Base-by-base conservation (phyloP, 2,113 vertebrate genomes). In the Pseudopodoces humilis region DNA sequence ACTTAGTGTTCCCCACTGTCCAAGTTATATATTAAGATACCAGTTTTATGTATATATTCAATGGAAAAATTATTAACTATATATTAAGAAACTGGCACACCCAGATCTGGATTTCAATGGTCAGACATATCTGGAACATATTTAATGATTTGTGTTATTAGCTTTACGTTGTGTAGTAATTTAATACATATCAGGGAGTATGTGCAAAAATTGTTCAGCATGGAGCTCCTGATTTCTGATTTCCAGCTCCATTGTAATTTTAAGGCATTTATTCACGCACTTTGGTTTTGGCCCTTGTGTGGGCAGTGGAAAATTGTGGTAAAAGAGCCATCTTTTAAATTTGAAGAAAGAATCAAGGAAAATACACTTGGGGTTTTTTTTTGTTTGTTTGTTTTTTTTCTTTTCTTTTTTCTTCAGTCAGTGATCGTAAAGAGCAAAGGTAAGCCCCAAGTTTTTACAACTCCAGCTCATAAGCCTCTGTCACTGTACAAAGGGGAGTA, bases 341-440 rank as follows among this genome's bases (percentile, higher is more conserved):
- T 3, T 20, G 37, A 75, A 50, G 41, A 84, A 94, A 80, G 85
- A 12, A 25, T 53, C 13, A 62, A 83, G 43, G 44, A 65, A 93
- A 84, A 70, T 16, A n/a, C 15, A 31, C 8, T 58, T 52, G 1
- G 3, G 5, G 2, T 5, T 15, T 11, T 25, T 27, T 35, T 2
- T 9, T 3, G 4, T 4, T 21, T 11, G 3, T 21, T 12, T 15
- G 4, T 15, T 8, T 20, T 4, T 5, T 7, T 23, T 24, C 15
- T 10, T 27, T 44, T 9, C 4, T 15, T 52, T 33, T 35, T 31
- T 14, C 6, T 52, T 6, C 27, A 67, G 4, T 30, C 4, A 35
- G 21, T 50, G 8, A 43, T 39, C 21, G 24, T 37, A 84, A 75
- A 76, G 8, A 47, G 11, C 11, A 75, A 84, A 83, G 11, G 21